Conservation (phyloP, 2,113 vertebrate species). For the Empidonax traillii region DNA sequence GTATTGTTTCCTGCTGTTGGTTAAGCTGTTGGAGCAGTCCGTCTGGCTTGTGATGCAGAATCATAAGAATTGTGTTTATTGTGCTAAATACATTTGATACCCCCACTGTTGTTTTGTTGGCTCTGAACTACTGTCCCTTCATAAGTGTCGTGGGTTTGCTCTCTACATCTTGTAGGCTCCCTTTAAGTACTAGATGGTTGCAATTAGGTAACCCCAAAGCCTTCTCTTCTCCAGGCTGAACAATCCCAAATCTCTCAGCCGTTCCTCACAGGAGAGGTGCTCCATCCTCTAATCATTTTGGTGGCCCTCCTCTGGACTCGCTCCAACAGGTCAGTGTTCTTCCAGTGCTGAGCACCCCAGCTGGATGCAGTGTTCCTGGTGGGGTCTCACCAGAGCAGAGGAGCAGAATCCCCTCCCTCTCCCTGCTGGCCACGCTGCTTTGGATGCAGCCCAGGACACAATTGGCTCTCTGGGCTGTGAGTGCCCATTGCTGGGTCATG, state of each 20-base stretch:
- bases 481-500: not conserved
- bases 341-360: not conserved
- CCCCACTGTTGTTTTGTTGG: not conserved
- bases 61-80: not conserved
- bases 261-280: not conserved
- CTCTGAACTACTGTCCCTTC: not conserved
- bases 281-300: not conserved
- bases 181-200: not conserved
- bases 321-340: accelerated
- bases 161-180: not conserved
- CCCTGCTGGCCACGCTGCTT: not conserved
- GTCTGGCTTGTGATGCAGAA: not conserved
- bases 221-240: not conserved
- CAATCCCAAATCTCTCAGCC: not conserved
- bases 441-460: not conserved
- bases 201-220: not conserved
- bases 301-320: accelerated
- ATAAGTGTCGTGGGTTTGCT: too few species aligned
- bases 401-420: not conserved
- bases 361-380: not conserved
- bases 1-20: not conserved
- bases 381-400: not conserved
- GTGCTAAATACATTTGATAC: not conserved
- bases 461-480: not conserved
- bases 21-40: not conserved